Base-by-base conservation (phyloP, 2,888 invertebrate genomes). In the Tineola bisselliella region DNA sequence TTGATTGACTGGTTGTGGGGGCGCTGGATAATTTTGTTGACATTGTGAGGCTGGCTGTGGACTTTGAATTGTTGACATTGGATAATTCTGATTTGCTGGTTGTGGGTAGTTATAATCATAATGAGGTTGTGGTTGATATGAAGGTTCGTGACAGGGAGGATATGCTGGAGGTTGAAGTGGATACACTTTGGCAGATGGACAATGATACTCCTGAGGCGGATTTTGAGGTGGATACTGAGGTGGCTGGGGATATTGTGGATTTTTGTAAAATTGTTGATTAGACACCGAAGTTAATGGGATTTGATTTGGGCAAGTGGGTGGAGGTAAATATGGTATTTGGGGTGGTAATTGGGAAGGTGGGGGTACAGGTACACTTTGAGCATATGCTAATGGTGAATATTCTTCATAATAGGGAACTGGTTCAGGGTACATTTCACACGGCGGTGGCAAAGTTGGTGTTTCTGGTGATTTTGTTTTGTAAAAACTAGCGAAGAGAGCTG, bases 401-500 rank as follows among this genome's bases (percentile, higher is more conserved):
- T 18, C 13, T 18, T 54, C 18, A 19, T 10, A 6, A n/a, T 54
- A 54, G 12, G 54, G 10, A 11, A 4, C 3, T 10, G 52, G 54
- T 8, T 54, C 19, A 25, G 54, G 54, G 11, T 54, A 25, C 1
- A 10, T 5, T 11, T 2, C 18, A 25, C 5, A 17, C 12, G 15
- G 18, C 13, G 52, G 52, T 52, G 52, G 10, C 25, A n/a, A 13
- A 33, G 31, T 6, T 10, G 59, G 15, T 43, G 19, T 18, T 17
- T 59, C 38, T n/a, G 44, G n/a, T 33, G 61, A 52, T 56, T 61
- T 59, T 17, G 61, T 44, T 25, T 64, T 65, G n/a, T 38, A n/a
- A 18, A 65, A 62, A 58, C 66, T 69, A 38, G 68, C 54, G 10
- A 66, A 62, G 38, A 68, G 61, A n/a, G 66, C 66, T 67, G 61